Percentiles rank a stretch among this genome's conserved stretches.
phyloP scores from a whole-genome alignment of 2,113 vertebrate genomes.

The Callopanchax toddi region DNA sequence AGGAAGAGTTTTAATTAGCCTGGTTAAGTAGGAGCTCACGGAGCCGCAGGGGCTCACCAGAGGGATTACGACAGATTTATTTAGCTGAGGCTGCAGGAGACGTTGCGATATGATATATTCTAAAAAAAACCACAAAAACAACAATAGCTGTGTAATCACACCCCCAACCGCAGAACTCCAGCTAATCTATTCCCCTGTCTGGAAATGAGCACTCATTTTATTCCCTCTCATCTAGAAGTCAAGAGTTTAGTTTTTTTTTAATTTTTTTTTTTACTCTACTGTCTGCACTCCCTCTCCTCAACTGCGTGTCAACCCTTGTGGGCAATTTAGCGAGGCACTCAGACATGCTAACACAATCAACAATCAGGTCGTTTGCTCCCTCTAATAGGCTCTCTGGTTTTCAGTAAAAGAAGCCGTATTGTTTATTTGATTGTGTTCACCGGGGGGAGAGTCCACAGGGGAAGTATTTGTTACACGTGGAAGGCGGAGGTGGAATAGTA shows the following conservation, averaged over 20 bases:
- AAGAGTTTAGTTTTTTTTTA: constrained; percentile 67
- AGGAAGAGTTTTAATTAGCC: constrained; percentile 79
- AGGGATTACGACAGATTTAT: constrained; percentile 78
- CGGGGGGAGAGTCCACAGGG: constrained; percentile 61
- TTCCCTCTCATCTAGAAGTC: constrained; percentile 74
- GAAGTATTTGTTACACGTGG: constrained; percentile 67
- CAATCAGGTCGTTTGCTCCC: constrained; percentile 74
- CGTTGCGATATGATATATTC: constrained; percentile 74
- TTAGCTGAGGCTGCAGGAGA: constrained; percentile 75
- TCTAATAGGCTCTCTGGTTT: constrained; percentile 72
- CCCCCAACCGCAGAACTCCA: constrained; percentile 63
- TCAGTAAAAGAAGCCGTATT: constrained; percentile 69
- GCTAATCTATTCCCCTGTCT: constrained; percentile 73
- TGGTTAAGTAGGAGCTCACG: constrained; percentile 69
- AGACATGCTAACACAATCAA: constrained; percentile 78
- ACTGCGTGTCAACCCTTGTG: constrained; percentile 70
- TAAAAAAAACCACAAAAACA: constrained; percentile 72
- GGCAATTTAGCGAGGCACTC: constrained; percentile 75
- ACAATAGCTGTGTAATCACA: constrained; percentile 77
- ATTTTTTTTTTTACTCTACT: constrained; percentile 17
- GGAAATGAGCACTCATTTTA: constrained; percentile 61
- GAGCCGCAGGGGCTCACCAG: constrained; percentile 67
- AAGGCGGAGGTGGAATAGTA: constrained; percentile 54
- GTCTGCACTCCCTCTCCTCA: constrained; percentile 32
- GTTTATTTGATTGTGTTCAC: constrained; percentile 76